phyloP scores from a whole-genome alignment of 2,888 invertebrate species.

The Oligia latruncula region DNA sequence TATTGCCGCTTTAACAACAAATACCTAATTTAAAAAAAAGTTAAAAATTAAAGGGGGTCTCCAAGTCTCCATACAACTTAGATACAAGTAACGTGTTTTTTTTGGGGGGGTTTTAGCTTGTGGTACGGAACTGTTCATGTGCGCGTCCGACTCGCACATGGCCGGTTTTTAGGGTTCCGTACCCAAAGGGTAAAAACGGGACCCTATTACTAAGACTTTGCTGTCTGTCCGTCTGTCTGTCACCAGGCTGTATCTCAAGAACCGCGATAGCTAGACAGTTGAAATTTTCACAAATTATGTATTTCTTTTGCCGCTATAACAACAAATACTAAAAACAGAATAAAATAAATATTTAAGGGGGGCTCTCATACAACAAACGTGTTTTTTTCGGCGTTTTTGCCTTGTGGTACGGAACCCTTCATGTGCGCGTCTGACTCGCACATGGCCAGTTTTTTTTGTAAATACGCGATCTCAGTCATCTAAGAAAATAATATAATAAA shows the following conservation, averaged over 20 bases:
- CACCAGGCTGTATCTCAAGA: too few relatives aligned
- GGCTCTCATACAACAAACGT: background rate
- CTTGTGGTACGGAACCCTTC: background rate
- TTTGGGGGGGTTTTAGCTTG: background rate
- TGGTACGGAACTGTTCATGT: background rate
- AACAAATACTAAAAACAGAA: too few relatives aligned
- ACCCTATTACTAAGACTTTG: too few relatives aligned
- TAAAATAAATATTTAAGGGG: too few relatives aligned
- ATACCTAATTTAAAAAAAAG: background rate
- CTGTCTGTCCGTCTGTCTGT: too few relatives aligned
- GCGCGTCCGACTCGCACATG: background rate
- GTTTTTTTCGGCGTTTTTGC: background rate
- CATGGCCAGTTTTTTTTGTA: slow-evolving; percentile 17
- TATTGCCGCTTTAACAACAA: background rate
- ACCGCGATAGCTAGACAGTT: too few relatives aligned
- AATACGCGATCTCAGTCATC: slow-evolving; percentile 42
- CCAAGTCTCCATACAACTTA: background rate
- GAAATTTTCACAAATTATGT: too few relatives aligned
- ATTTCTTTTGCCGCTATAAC: too few relatives aligned
- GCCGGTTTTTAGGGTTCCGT: background rate
- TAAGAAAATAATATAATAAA: slow-evolving; percentile 44
- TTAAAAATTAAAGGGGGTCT: background rate
- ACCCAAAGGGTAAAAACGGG: too few relatives aligned
- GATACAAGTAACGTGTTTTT: background rate
- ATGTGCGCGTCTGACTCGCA: background rate